These are phyloP conservation scores for Elysia chlorotica DNA, from an alignment of 1,140 invertebrate genomes.

Conservation along the genomic window DNA sequence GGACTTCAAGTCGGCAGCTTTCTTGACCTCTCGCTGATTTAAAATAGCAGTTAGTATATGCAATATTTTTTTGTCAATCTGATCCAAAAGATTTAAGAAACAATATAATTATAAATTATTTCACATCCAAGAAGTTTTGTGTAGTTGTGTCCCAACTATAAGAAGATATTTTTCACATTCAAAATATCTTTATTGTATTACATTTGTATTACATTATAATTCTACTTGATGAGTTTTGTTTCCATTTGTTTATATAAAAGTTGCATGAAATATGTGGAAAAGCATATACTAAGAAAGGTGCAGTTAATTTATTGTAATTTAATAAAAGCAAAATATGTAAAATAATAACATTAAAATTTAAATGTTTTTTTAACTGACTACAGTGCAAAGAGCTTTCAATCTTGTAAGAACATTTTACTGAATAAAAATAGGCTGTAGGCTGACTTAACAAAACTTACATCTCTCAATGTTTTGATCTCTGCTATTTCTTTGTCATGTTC, in stretches of 20 bases:
- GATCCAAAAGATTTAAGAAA: background rate
- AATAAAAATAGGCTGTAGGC: background rate
- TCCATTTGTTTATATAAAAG: no score
- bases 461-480: constrained; percentile 4
- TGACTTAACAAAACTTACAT: constrained; percentile 4
- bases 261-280: no score
- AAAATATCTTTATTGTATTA: no score
- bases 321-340: background rate
- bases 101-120: background rate
- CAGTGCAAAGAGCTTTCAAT: background rate
- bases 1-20: background rate
- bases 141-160: no score
- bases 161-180: no score
- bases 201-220: no score
- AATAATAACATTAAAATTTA: background rate
- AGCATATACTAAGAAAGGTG: background rate
- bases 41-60: background rate
- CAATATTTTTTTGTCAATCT: background rate
- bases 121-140: background rate
- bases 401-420: background rate
- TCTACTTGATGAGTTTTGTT: no score
- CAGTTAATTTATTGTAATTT: background rate
- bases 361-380: background rate
- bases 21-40: constrained; percentile 4
- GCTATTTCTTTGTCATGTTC: constrained; percentile 5